Evolutionary conservation across 1,140 invertebrate species (phyloP), one percentile per base, ranked within the genome.

Genomic region (Drosophila kepulauana): DNA sequence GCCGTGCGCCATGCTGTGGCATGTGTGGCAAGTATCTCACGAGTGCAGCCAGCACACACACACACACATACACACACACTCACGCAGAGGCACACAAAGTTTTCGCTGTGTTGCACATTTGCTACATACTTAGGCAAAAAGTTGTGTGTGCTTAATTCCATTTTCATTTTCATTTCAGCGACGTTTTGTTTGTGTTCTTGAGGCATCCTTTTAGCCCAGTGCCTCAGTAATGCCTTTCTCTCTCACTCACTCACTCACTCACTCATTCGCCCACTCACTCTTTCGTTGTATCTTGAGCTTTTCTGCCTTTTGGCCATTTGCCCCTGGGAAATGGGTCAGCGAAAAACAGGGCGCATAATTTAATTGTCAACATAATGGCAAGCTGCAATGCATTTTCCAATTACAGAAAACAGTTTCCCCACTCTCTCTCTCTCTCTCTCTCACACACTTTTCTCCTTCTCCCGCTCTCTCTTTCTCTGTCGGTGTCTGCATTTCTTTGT

Each of bases 81-180:
- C 30, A 33, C n/a, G 13, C 51, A 54, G n/a, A 35, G 7, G 43
- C 38, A 43, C 38, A 28, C 20, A 41, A 30, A 25, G 16, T 11
- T 33, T 10, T 63, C 20, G 51, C 13, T 52, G 25, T 45, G 46
- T 28, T 33, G 35, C 20, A 48, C n/a, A 30, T 66, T 4, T 43
- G 3, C n/a, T 43, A 61, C 48, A 49, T 71, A 69, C 64, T 65
- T 72, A 66, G 45, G 65, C 59, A 35, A 30, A 57, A 43, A 43
- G 54, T 64, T 86, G 57, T 85, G 82, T 85, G 82, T 75, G 78
- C 82, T 86, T 86, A 87, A 86, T 87, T 86, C 82, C 82, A 86
- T 86, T 86, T 86, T 75, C 79, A 81, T 78, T 85, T 85, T 86
- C 82, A 81, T 81, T 85, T 54, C 68, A 61, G 67, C 33, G 3